These are phyloP conservation scores for Dusona sp. DNA, from an alignment of 2,888 invertebrate species.

Conservation along the genomic window DNA sequence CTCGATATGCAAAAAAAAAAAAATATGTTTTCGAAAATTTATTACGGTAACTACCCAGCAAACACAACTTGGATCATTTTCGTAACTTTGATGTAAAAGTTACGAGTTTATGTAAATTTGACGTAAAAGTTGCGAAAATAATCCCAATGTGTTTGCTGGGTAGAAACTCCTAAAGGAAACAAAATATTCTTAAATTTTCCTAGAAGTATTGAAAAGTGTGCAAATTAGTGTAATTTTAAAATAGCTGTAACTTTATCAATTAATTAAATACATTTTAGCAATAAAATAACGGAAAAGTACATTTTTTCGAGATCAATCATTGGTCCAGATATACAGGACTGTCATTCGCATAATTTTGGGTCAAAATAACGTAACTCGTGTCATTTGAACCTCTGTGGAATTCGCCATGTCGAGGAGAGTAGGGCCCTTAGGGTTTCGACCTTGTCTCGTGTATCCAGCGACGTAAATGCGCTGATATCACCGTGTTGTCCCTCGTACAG, in stretches of 20 bases:
- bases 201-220: no score
- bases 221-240: no score
- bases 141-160: no score
- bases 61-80: no score
- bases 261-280: not conserved
- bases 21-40: no score
- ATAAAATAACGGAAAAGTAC: not conserved
- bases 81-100: no score
- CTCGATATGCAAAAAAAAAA: no score
- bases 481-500: conserved; percentile 10
- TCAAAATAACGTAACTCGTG: not conserved
- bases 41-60: no score
- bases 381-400: conserved; percentile 6
- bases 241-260: not conserved
- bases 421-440: conserved; percentile 1
- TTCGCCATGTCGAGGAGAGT: not conserved
- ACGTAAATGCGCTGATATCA: conserved; percentile 18
- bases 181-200: no score
- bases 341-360: not conserved
- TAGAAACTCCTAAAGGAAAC: not conserved
- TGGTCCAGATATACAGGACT: not conserved
- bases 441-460: conserved; percentile 28
- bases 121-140: no score
- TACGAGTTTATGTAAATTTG: no score
- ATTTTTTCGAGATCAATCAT: not conserved